Base-by-base conservation (phyloP, 1,140 invertebrate genomes). In the Diuraphis noxia region DNA sequence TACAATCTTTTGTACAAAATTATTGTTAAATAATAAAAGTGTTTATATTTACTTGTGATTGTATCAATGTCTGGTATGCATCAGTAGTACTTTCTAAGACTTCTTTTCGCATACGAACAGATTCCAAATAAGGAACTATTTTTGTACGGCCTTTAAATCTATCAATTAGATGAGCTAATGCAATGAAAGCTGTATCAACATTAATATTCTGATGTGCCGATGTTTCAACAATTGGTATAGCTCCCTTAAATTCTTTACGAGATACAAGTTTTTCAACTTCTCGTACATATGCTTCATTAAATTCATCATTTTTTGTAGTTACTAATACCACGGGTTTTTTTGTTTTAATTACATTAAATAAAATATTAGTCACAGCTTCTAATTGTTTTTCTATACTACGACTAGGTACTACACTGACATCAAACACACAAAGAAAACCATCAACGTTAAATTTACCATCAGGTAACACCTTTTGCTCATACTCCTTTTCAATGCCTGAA, bases 201-300 rank as follows among this genome's bases (percentile, higher is more conserved):
- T 99, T 99, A 85, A 99, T 98, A 94, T 99, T 99, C 93, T 99
- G 97, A 93, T 99, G 98, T 19, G 98, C 96, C 25, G 98, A 99
- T 0, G 98, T 98, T 95, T 99, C 98, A 56, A 99, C 96, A 81
- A 99, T 94, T 1, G 97, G 96, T 93, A 99, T 97, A 92, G 95
- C 95, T 92, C 96, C 96, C 93, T 98, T 98, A 93, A 98, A 98
- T 94, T 99, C 98, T 94, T 98, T 99, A 43, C 98, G 95, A 93
- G 96, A 96, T 2, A 98, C 95, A 81, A 99, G 94, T 93, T 96
- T 96, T 93, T 99, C 98, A 0, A 97, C 98, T 94, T 99, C 98
- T 84, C 97, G 96, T 0, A 98, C 95, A 92, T 97, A 98, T 81
- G 96, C 95, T 93, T 98, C 97, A 94, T 97, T 97, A 0, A 97